Base-by-base conservation (phyloP, 2,888 invertebrate species). In the Globia sparganii region DNA sequence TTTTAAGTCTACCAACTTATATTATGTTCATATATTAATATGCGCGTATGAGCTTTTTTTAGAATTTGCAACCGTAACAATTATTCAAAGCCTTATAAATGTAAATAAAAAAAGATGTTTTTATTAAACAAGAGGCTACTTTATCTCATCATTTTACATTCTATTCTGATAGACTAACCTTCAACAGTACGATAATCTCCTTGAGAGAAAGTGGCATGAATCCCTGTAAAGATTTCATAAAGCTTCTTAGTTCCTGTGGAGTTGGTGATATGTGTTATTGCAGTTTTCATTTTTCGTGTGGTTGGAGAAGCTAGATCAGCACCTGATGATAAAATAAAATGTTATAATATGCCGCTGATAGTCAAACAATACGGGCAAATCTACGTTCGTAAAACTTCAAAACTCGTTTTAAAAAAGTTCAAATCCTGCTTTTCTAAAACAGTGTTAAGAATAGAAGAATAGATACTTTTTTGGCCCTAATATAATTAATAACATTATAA, bases 291-390 rank as follows among this genome's bases (percentile, higher is more conserved):
- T n/a, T 53, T 56, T 4, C 1, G 0, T n/a, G 78, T 75, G 0
- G 68, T 74, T 37, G 87, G 87, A 34, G 88, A 87, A 18, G 80
- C 85, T 25, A 87, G 28, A 0, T 77, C 59, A 11, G 80, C 88
- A 68, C 85, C 88, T 88, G 59, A 21, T n/a, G 25, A 67, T 4
- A 64, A n/a, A 67, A 53, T 40, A 11, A 25, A 58, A 43, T 15
- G 1, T 37, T 31, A n/a, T 31, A 21, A 49, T 3, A 25, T 28
- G 13, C 8, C 4, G 8, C 37, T 25, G 18, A 25, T 4, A 4
- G 25, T 46, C 13, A 46, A 15, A 66, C 25, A 31, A 13, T 4
- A 15, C 9, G 1, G 2, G 4, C 31, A 40, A 40, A n/a, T n/a
- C n/a, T 6, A 37, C 37, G 37, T 37, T 37, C 5, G 37, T 37